Percentiles rank a stretch among this genome's conserved stretches.
These are phyloP conservation scores for Pandemis corylana DNA, from an alignment of 2,888 invertebrate genomes.

Conservation along the genomic window DNA sequence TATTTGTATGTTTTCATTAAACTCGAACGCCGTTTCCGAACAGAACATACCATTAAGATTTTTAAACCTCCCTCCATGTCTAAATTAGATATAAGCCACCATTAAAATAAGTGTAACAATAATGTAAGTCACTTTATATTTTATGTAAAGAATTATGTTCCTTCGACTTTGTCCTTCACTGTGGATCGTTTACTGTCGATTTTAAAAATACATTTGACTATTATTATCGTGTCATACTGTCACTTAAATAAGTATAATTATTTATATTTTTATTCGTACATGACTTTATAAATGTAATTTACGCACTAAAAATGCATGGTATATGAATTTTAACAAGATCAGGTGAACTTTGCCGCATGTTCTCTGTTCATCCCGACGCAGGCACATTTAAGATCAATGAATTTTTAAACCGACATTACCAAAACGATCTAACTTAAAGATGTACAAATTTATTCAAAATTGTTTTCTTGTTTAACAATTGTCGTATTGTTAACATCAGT, in stretches of 20 bases:
- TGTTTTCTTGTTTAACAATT: background rate
- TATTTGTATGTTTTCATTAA: background rate
- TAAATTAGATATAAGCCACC: constrained; percentile 59
- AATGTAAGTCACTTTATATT: constrained; percentile 46
- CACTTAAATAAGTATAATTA: background rate
- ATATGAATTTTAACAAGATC: background rate
- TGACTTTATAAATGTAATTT: background rate
- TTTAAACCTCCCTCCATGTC: constrained; percentile 53
- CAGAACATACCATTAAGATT: constrained; percentile 24
- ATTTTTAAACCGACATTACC: background rate
- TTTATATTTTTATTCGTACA: constrained; percentile 2
- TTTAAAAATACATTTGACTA: constrained; percentile 5
- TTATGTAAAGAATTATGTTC: constrained; percentile 29
- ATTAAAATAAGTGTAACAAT: constrained; percentile 43
- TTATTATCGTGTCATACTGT: background rate
- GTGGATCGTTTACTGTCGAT: constrained; percentile 30
- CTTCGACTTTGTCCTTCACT: constrained; percentile 20
- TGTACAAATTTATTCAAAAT: constrained; percentile 2
- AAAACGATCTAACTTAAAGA: background rate
- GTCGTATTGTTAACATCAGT: background rate
- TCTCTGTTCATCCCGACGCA: background rate
- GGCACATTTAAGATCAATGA: background rate
- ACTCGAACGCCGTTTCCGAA: constrained; percentile 43
- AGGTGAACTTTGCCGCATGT: background rate
- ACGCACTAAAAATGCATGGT: background rate